Base-by-base conservation (phyloP, 1,140 invertebrate species). In the Augochlora pura region DNA sequence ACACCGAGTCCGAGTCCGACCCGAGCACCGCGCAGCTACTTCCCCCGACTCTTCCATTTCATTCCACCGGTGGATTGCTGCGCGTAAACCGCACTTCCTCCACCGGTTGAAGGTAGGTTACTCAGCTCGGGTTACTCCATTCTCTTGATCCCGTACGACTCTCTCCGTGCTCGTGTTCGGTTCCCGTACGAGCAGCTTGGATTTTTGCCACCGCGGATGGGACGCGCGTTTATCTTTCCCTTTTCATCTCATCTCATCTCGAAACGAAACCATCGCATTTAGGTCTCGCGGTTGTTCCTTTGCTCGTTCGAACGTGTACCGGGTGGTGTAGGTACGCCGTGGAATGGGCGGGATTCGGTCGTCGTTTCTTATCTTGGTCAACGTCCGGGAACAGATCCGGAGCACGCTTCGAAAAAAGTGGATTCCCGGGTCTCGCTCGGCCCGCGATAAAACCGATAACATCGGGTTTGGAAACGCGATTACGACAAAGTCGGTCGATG, bases 381-480 rank as follows among this genome's bases (percentile, higher is more conserved):
- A 9, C 7, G 60, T 21, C 46, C 49, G 39, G n/a, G 46, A 69
- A 32, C 46, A 18, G 16, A 68, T 8, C 16, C 21, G 12, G 54
- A 59, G 59, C 64, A 39, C 0, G 32, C 7, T 39, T 10, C 14
- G 67, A 68, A 27, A 32, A 42, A 18, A 10, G 38, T 62, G 77
- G 63, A 68, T 65, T 65, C n/a, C 49, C 16, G 46, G 60, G 25
- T 59, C 49, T 23, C 49, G 80, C 64, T 49, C 39, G 82, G 54
- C 46, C 62, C n/a, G 60, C 82, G 71, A 80, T 75, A 75, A 84
- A 71, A 39, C 76, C 69, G 82, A 85, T 81, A 80, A 80, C 52
- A 68, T 80, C 71, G 69, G 38, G 7, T 46, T 18, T 46, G 62
- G 59, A 71, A 68, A 80, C 77, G 82, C 73, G 79, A 85, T 85